Evolutionary conservation across 2,113 vertebrate genomes (phyloP).

Genomic region (Physeter macrocephalus): DNA sequence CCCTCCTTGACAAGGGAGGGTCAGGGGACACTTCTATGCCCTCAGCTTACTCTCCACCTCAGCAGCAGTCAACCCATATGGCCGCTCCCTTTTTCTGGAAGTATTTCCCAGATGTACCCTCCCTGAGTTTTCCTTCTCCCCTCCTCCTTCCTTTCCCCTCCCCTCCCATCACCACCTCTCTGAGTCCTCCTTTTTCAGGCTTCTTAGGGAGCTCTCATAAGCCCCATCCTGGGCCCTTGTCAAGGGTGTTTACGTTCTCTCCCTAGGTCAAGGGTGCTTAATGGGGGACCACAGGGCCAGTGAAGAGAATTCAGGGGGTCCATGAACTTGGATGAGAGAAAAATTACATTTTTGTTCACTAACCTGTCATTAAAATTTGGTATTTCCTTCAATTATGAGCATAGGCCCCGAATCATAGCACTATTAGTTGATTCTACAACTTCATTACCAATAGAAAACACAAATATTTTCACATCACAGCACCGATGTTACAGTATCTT

Average conservation of each 20-base stretch:
- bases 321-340: neutral
- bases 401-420: neutral
- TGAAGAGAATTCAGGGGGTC: neutral
- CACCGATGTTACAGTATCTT: neutral
- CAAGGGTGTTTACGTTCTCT: neutral
- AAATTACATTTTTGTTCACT: neutral
- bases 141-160: neutral
- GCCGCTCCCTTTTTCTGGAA: neutral
- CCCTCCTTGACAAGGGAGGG: neutral
- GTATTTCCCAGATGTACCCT: too few relatives aligned
- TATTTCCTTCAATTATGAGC: neutral
- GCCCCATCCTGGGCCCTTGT: neutral
- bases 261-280: neutral
- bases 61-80: neutral
- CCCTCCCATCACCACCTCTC: neutral
- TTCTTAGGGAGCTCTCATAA: neutral
- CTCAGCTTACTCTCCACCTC: neutral
- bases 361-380: neutral
- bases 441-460: neutral
- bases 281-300: neutral
- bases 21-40: neutral
- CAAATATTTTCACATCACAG: neutral
- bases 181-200: neutral
- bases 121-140: neutral
- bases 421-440: fast-evolving